A percentile compares a stretch with the other conserved stretches of the same genome.
phyloP scores from a whole-genome alignment of 2,113 vertebrate species.

The Notarius quadriscutis region DNA sequence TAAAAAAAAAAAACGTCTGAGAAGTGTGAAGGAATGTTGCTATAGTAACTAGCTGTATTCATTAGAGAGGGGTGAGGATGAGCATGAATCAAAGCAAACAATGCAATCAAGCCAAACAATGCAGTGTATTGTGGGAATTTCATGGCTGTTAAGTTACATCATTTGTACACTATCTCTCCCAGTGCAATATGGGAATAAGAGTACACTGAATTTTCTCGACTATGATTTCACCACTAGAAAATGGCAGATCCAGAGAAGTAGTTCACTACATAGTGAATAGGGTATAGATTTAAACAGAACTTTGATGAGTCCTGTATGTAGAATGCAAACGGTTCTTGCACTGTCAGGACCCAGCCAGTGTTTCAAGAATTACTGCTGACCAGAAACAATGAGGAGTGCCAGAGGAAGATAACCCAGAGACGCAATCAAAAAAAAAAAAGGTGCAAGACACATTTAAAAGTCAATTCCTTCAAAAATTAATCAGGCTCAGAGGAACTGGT shows the following conservation, averaged over 20 bases:
- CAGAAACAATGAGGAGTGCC: not conserved
- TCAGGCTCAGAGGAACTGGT: not conserved
- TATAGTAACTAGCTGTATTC: slow-evolving; percentile 12
- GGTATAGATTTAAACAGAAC: not conserved
- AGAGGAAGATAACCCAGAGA: not conserved
- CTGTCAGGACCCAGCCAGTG: not conserved
- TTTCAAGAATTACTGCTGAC: not conserved
- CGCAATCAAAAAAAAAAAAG: not conserved
- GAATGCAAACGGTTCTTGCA: not conserved
- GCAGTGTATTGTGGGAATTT: not conserved
- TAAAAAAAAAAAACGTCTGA: not conserved
- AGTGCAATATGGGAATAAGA: not conserved
- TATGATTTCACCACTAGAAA: not conserved
- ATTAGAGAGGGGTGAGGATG: not conserved
- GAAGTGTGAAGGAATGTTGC: not conserved
- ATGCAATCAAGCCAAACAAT: slow-evolving; percentile 11
- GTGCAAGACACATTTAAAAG: not conserved
- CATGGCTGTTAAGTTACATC: not conserved
- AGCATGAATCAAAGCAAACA: slow-evolving; percentile 10
- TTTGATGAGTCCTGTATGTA: not conserved
- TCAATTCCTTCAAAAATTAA: not conserved
- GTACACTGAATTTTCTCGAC: not conserved
- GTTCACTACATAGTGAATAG: no score
- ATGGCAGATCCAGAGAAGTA: not conserved
- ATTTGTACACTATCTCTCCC: not conserved